Evolutionary conservation across 2,797 vertebrate species (phyloP).

Genomic region (Acomys russatus): DNA sequence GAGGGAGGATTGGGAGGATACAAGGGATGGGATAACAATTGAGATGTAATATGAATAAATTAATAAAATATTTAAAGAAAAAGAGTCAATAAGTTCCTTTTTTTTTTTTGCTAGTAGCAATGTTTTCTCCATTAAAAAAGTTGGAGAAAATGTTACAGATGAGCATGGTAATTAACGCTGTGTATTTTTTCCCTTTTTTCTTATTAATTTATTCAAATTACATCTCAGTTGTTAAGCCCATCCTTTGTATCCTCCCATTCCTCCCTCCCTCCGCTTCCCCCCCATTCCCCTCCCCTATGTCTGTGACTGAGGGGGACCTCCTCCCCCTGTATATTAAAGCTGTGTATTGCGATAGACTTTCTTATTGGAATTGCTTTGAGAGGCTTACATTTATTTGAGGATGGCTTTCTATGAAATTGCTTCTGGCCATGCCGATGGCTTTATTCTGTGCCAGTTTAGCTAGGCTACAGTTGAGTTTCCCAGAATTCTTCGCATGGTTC

Average conservation of each 20-base stretch:
- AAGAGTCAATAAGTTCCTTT: neutral
- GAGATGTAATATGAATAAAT: no score
- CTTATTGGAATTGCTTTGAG: neutral
- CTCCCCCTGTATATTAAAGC: no score
- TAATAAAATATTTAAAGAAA: no score
- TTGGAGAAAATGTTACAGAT: conserved; percentile 44
- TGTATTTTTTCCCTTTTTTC: no score
- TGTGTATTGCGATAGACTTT: neutral
- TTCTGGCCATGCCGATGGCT: neutral
- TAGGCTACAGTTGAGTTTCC: conserved; percentile 2
- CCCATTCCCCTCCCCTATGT: no score
- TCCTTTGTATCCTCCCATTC: no score
- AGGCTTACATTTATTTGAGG: conserved; percentile 34
- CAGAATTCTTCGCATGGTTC: neutral
- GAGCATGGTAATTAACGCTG: conserved; percentile 38
- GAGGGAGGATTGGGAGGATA: no score
- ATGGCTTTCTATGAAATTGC: neutral
- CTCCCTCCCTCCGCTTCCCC: no score
- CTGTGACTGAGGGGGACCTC: no score
- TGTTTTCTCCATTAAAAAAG: neutral
- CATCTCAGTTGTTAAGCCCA: no score
- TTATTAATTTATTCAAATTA: no score
- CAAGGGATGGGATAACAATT: no score
- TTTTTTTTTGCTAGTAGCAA: conserved; percentile 1
- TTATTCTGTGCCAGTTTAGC: neutral